These are phyloP conservation scores for Leptoteleia sp. DNA, from an alignment of 1,140 invertebrate species.

Conservation along the genomic window DNA sequence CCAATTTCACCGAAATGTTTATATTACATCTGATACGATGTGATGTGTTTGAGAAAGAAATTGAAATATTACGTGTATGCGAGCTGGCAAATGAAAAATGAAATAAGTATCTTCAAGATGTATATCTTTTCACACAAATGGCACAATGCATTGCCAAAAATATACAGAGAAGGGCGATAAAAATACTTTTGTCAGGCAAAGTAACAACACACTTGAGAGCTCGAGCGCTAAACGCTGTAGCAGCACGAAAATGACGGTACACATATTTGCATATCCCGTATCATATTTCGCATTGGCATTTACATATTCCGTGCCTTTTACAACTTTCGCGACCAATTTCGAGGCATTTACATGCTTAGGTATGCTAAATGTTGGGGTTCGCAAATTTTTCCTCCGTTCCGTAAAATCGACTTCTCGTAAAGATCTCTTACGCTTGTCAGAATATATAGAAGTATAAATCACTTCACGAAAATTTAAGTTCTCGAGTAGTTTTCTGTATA, in stretches of 20 bases:
- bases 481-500: constrained; percentile 20
- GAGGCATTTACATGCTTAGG: constrained; percentile 50
- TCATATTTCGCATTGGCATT: constrained; percentile 59
- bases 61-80: not conserved
- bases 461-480: constrained; percentile 18
- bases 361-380: constrained; percentile 43
- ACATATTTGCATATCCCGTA: constrained; percentile 60
- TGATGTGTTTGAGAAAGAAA: too few species aligned
- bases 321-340: constrained; percentile 53
- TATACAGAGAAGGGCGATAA: constrained; percentile 48
- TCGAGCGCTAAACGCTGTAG: constrained; percentile 46
- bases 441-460: constrained; percentile 46
- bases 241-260: constrained; percentile 53
- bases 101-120: constrained; percentile 2
- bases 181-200: constrained; percentile 56
- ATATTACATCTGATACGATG: too few species aligned
- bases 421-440: constrained; percentile 20
- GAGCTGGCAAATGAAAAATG: not conserved
- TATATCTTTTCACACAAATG: constrained; percentile 22
- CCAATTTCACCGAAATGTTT: too few species aligned
- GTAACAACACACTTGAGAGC: constrained; percentile 49
- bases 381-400: constrained; percentile 42
- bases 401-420: constrained; percentile 36
- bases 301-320: constrained; percentile 55
- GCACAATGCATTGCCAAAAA: constrained; percentile 48